phyloP scores from a whole-genome alignment of 2,888 invertebrate species.

The Eupeodes latifasciatus region DNA sequence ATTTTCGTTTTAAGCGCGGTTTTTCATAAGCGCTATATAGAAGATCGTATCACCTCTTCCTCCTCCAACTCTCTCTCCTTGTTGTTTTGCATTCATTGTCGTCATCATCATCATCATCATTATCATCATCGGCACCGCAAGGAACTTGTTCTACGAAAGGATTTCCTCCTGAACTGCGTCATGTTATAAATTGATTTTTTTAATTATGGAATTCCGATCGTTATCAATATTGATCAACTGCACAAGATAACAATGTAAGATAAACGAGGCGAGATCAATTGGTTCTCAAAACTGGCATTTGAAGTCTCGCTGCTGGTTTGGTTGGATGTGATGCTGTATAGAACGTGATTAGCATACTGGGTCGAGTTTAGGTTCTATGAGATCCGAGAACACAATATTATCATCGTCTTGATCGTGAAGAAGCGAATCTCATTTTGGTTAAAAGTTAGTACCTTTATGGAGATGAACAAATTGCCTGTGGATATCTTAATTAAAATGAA shows the following conservation, averaged over 20 bases:
- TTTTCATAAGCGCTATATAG: background rate
- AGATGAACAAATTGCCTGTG: constrained; percentile 50
- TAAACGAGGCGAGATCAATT: constrained; percentile 66
- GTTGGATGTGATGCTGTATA: constrained; percentile 25
- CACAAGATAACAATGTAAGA: constrained; percentile 72
- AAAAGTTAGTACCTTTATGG: background rate
- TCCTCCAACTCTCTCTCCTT: background rate
- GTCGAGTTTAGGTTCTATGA: background rate
- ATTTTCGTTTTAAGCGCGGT: background rate
- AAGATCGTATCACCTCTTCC: background rate
- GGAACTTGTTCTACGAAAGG: constrained; percentile 69
- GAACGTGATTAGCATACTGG: constrained; percentile 71
- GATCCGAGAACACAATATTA: background rate
- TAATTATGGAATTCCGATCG: constrained; percentile 72
- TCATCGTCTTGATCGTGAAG: background rate
- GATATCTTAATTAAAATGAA: constrained; percentile 69
- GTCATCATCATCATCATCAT: constrained; percentile 6
- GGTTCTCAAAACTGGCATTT: constrained; percentile 28
- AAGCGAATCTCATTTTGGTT: constrained; percentile 35
- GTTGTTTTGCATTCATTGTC: background rate
- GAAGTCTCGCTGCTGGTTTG: constrained; percentile 13
- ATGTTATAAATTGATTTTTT: constrained; percentile 76
- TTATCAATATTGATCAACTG: constrained; percentile 70
- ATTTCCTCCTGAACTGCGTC: constrained; percentile 55
- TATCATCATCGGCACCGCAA: constrained; percentile 47